These are phyloP conservation scores for Eulimnadia texana DNA, from an alignment of 1,140 invertebrate genomes.

Conservation along the genomic window DNA sequence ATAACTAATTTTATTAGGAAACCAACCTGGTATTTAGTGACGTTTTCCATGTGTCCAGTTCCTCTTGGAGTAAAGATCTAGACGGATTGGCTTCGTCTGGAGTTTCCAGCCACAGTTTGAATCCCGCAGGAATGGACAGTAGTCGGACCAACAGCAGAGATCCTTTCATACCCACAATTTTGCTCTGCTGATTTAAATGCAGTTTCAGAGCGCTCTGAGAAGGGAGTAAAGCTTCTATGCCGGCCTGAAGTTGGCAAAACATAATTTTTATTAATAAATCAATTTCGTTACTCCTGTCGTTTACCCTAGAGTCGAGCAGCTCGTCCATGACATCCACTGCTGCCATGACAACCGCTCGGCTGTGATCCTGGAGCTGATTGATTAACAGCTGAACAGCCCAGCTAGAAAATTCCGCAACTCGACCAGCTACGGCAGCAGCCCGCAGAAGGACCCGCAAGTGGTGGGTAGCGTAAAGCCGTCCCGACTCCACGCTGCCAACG, in stretches of 20 bases:
- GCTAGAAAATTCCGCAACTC: slow-evolving; percentile 26
- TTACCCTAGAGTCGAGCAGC: slow-evolving; percentile 60
- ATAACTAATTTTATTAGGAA: not conserved
- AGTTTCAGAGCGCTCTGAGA: slow-evolving; percentile 50
- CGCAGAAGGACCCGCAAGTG: slow-evolving; percentile 72
- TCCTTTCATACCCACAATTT: not conserved
- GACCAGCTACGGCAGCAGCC: slow-evolving; percentile 43
- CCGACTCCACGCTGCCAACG: slow-evolving; percentile 47
- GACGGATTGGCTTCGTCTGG: not conserved
- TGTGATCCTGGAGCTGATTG: slow-evolving; percentile 63
- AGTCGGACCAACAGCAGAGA: slow-evolving; percentile 66
- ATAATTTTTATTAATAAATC: not conserved
- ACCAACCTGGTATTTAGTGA: not conserved
- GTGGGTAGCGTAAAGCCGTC: slow-evolving; percentile 75
- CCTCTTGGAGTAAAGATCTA: slow-evolving; percentile 3
- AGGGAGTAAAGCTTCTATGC: slow-evolving; percentile 59
- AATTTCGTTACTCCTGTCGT: not conserved
- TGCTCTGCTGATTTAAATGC: slow-evolving; percentile 63
- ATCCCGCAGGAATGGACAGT: slow-evolving; percentile 56
- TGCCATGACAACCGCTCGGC: slow-evolving; percentile 52
- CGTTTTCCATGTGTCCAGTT: slow-evolving; percentile 3
- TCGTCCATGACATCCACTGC: slow-evolving; percentile 78
- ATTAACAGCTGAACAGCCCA: slow-evolving; percentile 75
- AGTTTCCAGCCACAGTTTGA: slow-evolving; percentile 28
- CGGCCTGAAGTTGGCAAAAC: slow-evolving; percentile 36